Evolutionary conservation across 2,888 invertebrate species (phyloP).

Genomic region (Platycnemis pennipes): DNA sequence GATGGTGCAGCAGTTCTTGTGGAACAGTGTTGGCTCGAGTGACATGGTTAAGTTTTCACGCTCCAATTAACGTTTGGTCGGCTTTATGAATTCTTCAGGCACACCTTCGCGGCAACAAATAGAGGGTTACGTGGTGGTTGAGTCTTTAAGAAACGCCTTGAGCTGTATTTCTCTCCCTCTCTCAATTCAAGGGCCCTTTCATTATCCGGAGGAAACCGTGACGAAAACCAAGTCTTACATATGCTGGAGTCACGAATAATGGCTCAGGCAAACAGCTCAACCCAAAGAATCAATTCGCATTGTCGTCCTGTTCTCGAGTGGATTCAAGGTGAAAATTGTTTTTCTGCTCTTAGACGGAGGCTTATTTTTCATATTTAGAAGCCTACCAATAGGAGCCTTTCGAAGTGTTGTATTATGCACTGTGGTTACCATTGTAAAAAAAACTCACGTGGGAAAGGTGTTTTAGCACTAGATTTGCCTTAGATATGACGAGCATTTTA

Average conservation of each 20-base stretch:
- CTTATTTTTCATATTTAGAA: too few species aligned
- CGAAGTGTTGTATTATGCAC: too few species aligned
- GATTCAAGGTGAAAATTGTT: too few species aligned
- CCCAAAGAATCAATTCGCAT: neutral
- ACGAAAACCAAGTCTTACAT: neutral
- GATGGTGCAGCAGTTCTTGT: neutral
- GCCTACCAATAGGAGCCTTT: too few species aligned
- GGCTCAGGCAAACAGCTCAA: neutral
- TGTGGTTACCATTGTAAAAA: too few species aligned
- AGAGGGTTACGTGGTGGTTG: neutral
- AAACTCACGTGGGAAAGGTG: too few species aligned
- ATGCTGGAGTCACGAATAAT: neutral
- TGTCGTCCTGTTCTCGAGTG: neutral
- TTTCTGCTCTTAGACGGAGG: too few species aligned
- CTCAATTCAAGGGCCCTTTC: neutral
- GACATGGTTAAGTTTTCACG: neutral
- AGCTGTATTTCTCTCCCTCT: neutral
- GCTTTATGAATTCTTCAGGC: conserved; percentile 14
- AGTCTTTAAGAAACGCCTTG: neutral
- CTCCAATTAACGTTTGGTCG: neutral
- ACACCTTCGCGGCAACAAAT: neutral
- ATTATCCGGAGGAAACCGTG: neutral
- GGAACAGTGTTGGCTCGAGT: neutral
- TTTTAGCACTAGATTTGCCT: too few species aligned
- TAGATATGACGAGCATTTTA: too few species aligned